Percentiles rank a stretch among this genome's conserved stretches.
Conservation (phyloP, 2,113 vertebrate species). For the Rhagologus leucostigma region DNA sequence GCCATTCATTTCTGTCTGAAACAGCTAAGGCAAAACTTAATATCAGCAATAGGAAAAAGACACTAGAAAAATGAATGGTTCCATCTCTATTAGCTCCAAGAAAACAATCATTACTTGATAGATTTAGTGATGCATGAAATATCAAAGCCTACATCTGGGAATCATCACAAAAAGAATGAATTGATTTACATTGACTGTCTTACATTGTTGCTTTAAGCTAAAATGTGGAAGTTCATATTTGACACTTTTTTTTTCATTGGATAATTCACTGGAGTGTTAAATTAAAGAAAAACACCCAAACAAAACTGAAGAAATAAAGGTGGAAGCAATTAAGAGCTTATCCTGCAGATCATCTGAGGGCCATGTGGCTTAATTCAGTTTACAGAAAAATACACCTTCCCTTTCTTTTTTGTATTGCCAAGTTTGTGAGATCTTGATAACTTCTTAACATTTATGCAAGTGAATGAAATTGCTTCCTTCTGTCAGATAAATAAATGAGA, state of each 20-base stretch:
- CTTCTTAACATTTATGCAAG: constrained; percentile 2
- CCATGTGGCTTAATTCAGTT: background rate
- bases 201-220: constrained; percentile 48
- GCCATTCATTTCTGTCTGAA: constrained; percentile 51
- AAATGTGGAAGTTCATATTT: background rate
- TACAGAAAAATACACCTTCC: background rate
- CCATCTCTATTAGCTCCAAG: background rate
- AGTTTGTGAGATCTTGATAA: constrained; percentile 17
- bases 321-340: constrained; percentile 43
- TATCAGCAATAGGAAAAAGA: background rate
- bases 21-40: constrained; percentile 2
- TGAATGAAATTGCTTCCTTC: constrained; percentile 23
- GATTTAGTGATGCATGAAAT: constrained; percentile 40
- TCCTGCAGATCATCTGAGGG: background rate
- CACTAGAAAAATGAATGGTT: background rate
- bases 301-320: constrained; percentile 28
- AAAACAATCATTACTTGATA: constrained; percentile 26
- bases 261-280: constrained; percentile 62
- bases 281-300: constrained; percentile 64
- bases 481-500: constrained; percentile 44
- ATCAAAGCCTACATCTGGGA: background rate
- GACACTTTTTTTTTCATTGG: background rate
- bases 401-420: background rate
- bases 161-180: constrained; percentile 12
- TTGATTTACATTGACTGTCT: constrained; percentile 32